Evolutionary conservation across 2,888 invertebrate species (phyloP), one percentile per base, ranked within the genome.

Genomic region (Melieria picta): DNA sequence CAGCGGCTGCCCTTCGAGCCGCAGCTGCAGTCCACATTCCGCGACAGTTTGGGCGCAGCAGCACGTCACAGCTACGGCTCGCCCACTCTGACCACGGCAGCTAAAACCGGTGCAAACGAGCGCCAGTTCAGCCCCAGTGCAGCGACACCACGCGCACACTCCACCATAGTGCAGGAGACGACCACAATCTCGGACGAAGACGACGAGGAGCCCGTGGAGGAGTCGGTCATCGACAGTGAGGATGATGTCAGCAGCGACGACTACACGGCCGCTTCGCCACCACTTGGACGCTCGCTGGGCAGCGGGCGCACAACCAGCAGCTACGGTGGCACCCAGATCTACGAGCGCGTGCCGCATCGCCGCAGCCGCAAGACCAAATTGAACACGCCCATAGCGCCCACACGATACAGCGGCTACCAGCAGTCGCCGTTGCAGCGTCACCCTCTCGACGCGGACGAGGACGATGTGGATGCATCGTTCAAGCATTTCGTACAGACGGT

Each of bases 401-500:
- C 30, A 30, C 67, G 43, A 10, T 61, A 67, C 45, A 61, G 13
- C 45, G 30, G 30, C 30, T 30, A 30, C 30, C 30, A 30, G 30
- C 16, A 60, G 45, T 60, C 60, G 5, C 13, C 47, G n/a, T 4
- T 43, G 9, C 50, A 50, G 30, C 16, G 45, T 5, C 50, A n/a
- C 45, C 48, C 50, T 16, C 10, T 45, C 9, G 50, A 71, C 30
- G 45, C 48, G 47, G 56, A 65, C 10, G 73, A 72, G 5, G 58
- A 60, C 45, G 55, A 65, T 9, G 71, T 71, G n/a, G 72, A 77
- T 65, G 77, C 79, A 1, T 80, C 84, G 3, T 80, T 86, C 61
- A 73, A 65, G 4, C 76, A 79, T 50, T 76, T 84, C 9, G 9
- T 81, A 0, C 42, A 64, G 10, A 78, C 82, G 1, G 62, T 85